Evolutionary conservation across 2,888 invertebrate genomes (phyloP).

Genomic region (Imbricaverruca yamaguchii): DNA sequence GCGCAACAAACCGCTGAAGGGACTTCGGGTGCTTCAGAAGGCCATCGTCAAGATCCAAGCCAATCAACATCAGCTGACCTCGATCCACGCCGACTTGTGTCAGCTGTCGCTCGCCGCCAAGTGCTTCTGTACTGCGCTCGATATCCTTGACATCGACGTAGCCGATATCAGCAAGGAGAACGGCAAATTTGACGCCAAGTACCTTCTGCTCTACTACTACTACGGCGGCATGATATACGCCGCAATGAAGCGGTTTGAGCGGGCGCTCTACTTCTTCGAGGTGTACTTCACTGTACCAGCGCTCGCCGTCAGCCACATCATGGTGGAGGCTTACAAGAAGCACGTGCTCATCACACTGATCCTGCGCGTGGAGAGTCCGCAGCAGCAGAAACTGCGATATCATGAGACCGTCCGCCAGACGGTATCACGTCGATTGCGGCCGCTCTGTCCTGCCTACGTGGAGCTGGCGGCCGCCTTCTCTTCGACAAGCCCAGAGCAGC

Average conservation of each 20-base stretch:
- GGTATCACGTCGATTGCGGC: constrained; percentile 74
- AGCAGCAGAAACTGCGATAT: constrained; percentile 96
- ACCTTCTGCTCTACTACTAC: constrained; percentile 89
- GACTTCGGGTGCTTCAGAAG: constrained; percentile 69
- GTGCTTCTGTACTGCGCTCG: constrained; percentile 82
- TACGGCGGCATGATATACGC: constrained; percentile 98
- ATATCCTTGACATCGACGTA: constrained; percentile 80
- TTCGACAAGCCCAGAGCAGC: constrained; percentile 61
- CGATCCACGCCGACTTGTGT: constrained; percentile 88
- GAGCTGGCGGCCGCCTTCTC: constrained; percentile 77
- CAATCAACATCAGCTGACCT: constrained; percentile 81
- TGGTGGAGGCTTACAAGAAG: constrained; percentile 96
- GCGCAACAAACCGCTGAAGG: constrained; percentile 67
- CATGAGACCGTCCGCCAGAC: constrained; percentile 84
- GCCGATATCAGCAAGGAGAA: constrained; percentile 84
- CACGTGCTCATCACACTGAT: constrained; percentile 87
- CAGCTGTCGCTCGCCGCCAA: constrained; percentile 84
- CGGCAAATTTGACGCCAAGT: constrained; percentile 73
- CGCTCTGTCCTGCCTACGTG: constrained; percentile 76
- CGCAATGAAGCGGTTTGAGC: constrained; percentile 82
- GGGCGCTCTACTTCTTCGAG: constrained; percentile 91
- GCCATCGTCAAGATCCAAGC: constrained; percentile 79
- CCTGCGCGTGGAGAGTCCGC: constrained; percentile 72
- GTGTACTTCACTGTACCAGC: constrained; percentile 93
- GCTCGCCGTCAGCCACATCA: constrained; percentile 88